Evolutionary conservation across 1,140 invertebrate genomes (phyloP).

Genomic region (Drosophila pallidifrons): DNA sequence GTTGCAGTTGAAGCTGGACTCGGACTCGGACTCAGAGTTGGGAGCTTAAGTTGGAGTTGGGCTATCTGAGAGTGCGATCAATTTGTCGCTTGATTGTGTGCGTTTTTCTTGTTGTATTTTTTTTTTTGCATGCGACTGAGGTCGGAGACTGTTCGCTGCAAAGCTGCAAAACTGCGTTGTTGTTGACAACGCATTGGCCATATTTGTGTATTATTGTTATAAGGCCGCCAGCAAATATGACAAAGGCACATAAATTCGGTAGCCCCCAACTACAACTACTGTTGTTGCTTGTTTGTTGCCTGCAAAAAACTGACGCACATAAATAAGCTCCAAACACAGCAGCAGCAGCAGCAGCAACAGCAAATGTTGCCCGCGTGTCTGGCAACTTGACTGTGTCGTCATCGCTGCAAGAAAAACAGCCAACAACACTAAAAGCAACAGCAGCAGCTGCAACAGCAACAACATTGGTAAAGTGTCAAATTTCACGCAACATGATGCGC

Average conservation of each 20-base stretch:
- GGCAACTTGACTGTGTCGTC: conserved; percentile 68
- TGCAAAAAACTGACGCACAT: conserved; percentile 40
- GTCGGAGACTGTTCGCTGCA: conserved; percentile 2
- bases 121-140: conserved; percentile 61
- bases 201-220: conserved; percentile 80
- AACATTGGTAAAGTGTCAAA: conserved; percentile 74
- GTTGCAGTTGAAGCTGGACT: conserved; percentile 31
- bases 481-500: conserved; percentile 82
- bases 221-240: conserved; percentile 74
- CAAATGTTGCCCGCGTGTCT: conserved; percentile 74
- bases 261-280: conserved; percentile 51
- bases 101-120: conserved; percentile 11
- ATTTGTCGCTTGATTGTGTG: conserved; percentile 81
- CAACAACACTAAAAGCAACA: conserved; percentile 19
- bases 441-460: conserved; percentile 12
- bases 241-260: conserved; percentile 82
- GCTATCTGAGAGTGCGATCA: conserved; percentile 77
- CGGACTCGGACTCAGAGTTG: conserved; percentile 34
- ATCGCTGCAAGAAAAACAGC: conserved; percentile 38
- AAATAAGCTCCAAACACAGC: conserved; percentile 49
- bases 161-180: conserved; percentile 51
- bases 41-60: conserved; percentile 40
- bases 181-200: conserved; percentile 81
- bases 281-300: conserved; percentile 30
- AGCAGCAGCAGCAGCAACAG: conserved; percentile 28